These are phyloP conservation scores for Glandiceps talaboti DNA, from an alignment of 53 echinoderm and acorn worm species.

Conservation along the genomic window DNA sequence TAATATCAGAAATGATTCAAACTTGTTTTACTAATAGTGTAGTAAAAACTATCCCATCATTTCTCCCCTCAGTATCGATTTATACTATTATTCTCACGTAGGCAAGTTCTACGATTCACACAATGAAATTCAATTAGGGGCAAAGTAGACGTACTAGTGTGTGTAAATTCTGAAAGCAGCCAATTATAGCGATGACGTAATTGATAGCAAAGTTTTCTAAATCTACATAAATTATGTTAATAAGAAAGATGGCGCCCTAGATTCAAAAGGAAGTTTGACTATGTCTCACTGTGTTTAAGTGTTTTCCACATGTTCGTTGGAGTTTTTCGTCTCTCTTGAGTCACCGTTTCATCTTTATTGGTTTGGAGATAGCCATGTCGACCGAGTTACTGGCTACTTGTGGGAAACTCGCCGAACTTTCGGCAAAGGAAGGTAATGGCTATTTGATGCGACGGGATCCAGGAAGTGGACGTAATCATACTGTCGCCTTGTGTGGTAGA, in stretches of 20 bases:
- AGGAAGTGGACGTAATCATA: too few species aligned
- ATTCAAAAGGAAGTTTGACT: background rate
- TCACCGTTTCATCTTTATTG: background rate
- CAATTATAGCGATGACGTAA: background rate
- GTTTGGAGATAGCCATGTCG: background rate
- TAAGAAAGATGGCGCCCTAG: background rate
- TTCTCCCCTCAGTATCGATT: too few species aligned
- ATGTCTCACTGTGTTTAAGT: background rate
- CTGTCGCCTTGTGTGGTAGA: too few species aligned
- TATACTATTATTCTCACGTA: too few species aligned
- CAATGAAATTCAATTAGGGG: too few species aligned
- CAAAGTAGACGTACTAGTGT: too few species aligned
- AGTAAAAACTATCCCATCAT: too few species aligned
- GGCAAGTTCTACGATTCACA: too few species aligned
- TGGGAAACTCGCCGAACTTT: background rate
- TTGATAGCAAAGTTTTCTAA: background rate
- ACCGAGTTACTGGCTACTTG: background rate
- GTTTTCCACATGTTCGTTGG: background rate
- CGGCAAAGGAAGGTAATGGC: background rate
- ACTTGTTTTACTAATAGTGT: too few species aligned
- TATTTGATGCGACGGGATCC: too few species aligned
- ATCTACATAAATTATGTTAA: background rate
- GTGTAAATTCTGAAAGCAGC: too few species aligned
- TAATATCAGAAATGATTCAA: too few species aligned
- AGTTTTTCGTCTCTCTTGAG: background rate